Evolutionary conservation across 1,140 invertebrate genomes (phyloP).

Genomic region (Drosophila kurseongensis): DNA sequence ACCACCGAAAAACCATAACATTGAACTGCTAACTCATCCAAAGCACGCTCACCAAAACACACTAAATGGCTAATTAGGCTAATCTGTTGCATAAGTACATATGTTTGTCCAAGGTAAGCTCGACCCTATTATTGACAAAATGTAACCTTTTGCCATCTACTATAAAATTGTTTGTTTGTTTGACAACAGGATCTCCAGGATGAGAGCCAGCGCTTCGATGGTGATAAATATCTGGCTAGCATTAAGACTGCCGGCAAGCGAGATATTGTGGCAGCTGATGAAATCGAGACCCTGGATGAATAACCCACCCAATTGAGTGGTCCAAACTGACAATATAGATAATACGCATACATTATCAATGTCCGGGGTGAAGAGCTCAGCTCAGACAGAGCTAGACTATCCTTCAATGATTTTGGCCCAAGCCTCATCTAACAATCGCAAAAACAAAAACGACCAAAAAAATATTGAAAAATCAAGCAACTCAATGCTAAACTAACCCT

Average conservation of each 20-base stretch:
- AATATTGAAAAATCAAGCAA: conserved; percentile 24
- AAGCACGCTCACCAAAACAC: conserved; percentile 20
- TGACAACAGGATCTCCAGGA: conserved; percentile 75
- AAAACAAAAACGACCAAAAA: conserved; percentile 70
- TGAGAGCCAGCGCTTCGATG: conserved; percentile 82
- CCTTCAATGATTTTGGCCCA: conserved; percentile 49
- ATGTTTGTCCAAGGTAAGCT: conserved; percentile 24
- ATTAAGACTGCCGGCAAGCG: conserved; percentile 75
- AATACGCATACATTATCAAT: conserved; percentile 31
- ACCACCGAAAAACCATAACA: conserved; percentile 17
- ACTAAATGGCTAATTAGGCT: conserved; percentile 20
- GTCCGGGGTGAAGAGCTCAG: conserved; percentile 12
- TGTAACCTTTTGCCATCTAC: neutral
- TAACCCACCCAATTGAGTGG: conserved; percentile 9
- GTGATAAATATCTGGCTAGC: conserved; percentile 79
- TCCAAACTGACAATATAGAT: conserved; percentile 38
- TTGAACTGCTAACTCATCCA: conserved; percentile 3
- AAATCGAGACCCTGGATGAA: conserved; percentile 70
- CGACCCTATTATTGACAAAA: neutral
- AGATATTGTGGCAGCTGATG: conserved; percentile 75
- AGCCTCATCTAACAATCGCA: conserved; percentile 35
- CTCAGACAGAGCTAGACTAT: conserved; percentile 21
- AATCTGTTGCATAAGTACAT: conserved; percentile 17
- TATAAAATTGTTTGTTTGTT: conserved; percentile 12
- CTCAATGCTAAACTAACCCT: conserved; percentile 62